Evolutionary conservation across 2,113 vertebrate genomes (phyloP), one percentile per base, ranked within the genome.

Genomic region (Dunckerocampus dactyliophorus): DNA sequence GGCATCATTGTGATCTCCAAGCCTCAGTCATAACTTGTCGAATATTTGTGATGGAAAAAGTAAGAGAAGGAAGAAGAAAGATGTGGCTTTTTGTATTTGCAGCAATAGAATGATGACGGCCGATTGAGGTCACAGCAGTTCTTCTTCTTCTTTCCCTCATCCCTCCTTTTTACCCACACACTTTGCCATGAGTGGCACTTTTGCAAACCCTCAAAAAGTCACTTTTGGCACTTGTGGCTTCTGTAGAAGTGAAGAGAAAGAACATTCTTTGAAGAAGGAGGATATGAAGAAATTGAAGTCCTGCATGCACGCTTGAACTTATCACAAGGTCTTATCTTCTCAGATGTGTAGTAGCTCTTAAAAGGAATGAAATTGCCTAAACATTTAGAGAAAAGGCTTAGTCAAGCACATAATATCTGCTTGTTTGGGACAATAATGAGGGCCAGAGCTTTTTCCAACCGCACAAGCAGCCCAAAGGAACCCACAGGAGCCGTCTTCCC

Each of bases 1-100:
- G 84, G 65, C 20, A 20, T 66, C 64, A 67, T 68, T 79, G 79
- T 76, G 60, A 70, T 77, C 57, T 46, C 45, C 50, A 49, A 64
- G 39, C 82, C 79, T 82, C 69, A 53, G 71, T 58, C 78, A 77
- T 63, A 81, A 80, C 69, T 76, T 67, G 75, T 75, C 65, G 79
- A 88, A 79, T 69, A 57, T 75, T 79, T 64, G 69, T 81, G 69
- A 80, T 59, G 82, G 84, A 85, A 89, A 87, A 87, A 77, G 63
- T 68, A 75, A 75, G 69, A 89, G 86, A 87, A 76, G 63, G 67
- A 74, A 75, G 69, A 75, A 64, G 67, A 31, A 77, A 77, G 13
- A 56, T 8, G 83, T 69, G 79, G 81, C 58, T 67, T 80, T 78
- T 71, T 83, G 87, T 87, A 84, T 76, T 79, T 81, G 31, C 31